phyloP scores from a whole-genome alignment of 2,113 vertebrate species.

The Siniperca chuatsi region DNA sequence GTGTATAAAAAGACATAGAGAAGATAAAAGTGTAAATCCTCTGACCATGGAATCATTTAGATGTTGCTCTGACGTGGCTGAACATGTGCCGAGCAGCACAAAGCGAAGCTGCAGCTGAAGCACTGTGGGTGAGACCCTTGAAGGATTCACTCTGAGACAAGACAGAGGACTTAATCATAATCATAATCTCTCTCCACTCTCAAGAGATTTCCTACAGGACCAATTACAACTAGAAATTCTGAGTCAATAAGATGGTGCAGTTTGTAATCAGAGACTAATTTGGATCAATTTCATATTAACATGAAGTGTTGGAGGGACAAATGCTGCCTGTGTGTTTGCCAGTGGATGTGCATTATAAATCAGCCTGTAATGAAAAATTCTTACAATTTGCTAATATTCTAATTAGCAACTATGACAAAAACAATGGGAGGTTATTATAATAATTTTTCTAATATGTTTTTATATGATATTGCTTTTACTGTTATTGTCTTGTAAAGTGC shows the following conservation, averaged over 20 bases:
- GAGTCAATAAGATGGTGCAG: slow-evolving; percentile 28
- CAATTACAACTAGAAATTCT: slow-evolving; percentile 45
- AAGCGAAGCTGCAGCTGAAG: slow-evolving; percentile 26
- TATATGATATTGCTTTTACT: too few species aligned
- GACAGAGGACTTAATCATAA: slow-evolving; percentile 56
- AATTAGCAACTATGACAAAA: neutral
- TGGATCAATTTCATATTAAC: slow-evolving; percentile 43
- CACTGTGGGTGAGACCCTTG: slow-evolving; percentile 26
- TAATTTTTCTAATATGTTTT: neutral
- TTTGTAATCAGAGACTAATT: slow-evolving; percentile 51
- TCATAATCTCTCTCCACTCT: slow-evolving; percentile 56
- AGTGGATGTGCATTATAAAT: slow-evolving; percentile 16
- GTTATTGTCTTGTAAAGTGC: too few species aligned
- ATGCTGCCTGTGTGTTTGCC: slow-evolving; percentile 24
- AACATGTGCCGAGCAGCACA: slow-evolving; percentile 29
- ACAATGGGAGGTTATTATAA: neutral
- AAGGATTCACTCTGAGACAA: slow-evolving; percentile 45
- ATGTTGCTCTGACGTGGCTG: slow-evolving; percentile 3
- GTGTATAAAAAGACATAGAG: slow-evolving; percentile 13
- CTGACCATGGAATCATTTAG: neutral
- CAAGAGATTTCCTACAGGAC: slow-evolving; percentile 42
- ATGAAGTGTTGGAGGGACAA: slow-evolving; percentile 12
- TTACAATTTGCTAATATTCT: slow-evolving; percentile 9
- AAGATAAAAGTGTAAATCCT: slow-evolving; percentile 27
- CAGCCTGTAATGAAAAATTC: slow-evolving; percentile 1